Evolutionary conservation across 30 jellyfish, hydroid and myxozoan species (phyloP).

Genomic region (Nemopilema nomurai): DNA sequence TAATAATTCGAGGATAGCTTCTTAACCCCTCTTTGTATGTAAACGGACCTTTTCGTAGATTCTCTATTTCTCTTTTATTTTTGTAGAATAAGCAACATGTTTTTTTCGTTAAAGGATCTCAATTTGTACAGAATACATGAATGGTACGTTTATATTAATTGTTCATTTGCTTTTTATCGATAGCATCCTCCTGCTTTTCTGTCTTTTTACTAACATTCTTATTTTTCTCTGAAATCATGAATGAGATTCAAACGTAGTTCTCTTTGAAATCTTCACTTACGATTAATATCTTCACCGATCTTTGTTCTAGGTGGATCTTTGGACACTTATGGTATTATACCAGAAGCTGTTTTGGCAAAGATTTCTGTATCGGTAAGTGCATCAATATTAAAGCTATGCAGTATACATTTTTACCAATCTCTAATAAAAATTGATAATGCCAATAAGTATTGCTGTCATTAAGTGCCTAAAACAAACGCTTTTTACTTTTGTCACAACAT

Average conservation of each 20-base stretch:
- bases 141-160: constrained; percentile 52
- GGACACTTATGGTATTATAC: constrained; percentile 82
- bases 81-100: background rate
- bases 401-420: too few species aligned
- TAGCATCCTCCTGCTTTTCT: background rate
- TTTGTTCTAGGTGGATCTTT: constrained; percentile 81
- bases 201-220: too few species aligned
- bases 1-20: too few species aligned
- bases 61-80: background rate
- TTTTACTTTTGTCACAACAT: too few species aligned
- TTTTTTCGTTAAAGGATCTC: constrained; percentile 64
- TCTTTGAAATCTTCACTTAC: background rate
- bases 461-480: too few species aligned
- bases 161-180: constrained; percentile 45
- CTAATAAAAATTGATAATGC: too few species aligned
- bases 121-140: constrained; percentile 96
- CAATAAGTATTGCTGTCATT: too few species aligned
- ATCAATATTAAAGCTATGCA: too few species aligned
- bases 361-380: constrained; percentile 94
- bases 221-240: too few species aligned
- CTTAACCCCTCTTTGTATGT: too few species aligned
- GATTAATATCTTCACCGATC: background rate
- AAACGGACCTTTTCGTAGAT: too few species aligned
- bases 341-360: constrained; percentile 82
- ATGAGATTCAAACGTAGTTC: background rate